Evolutionary conservation across 2,797 vertebrate genomes (phyloP).

Genomic region (Muscicapa comitata): DNA sequence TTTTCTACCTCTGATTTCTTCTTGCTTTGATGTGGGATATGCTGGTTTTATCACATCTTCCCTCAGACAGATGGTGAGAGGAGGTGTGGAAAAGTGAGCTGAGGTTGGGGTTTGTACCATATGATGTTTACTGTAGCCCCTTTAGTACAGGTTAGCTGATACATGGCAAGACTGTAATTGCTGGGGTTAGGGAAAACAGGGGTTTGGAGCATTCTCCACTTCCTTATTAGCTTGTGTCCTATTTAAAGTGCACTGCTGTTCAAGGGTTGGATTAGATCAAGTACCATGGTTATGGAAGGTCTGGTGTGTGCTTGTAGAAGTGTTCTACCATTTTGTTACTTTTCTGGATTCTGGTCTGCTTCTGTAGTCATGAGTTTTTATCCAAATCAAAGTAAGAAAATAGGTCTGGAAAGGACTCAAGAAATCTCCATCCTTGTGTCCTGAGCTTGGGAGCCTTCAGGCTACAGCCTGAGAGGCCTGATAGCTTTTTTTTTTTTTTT

Average conservation of each 20-base stretch:
- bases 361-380: neutral
- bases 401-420: neutral
- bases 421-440: neutral
- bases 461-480: neutral
- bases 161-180: neutral
- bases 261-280: neutral
- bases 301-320: neutral
- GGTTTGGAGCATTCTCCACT: neutral
- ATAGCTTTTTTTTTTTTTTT: neutral
- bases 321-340: neutral
- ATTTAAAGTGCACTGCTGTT: neutral
- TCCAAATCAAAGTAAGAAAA: neutral
- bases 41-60: neutral
- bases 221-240: neutral
- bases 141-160: neutral
- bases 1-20: neutral
- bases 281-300: neutral
- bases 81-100: neutral
- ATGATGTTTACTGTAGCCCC: neutral
- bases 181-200: neutral
- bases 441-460: neutral
- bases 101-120: neutral
- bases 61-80: neutral
- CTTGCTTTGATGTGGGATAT: neutral
- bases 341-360: neutral